These are phyloP conservation scores for Gobio gobio DNA, from an alignment of 2,113 vertebrate species.

Conservation along the genomic window DNA sequence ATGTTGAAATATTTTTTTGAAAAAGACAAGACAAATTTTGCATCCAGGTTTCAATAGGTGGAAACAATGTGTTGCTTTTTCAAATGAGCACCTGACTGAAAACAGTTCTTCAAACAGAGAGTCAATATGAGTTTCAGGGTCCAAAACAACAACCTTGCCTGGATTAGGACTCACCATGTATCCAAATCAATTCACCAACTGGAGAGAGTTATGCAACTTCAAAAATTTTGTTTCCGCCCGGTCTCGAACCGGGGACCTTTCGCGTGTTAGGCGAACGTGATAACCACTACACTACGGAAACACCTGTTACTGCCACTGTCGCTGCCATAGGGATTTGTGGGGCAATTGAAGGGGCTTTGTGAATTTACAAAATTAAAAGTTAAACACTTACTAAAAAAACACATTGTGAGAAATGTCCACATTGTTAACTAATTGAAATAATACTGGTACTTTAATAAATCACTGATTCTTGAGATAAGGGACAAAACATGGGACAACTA, in stretches of 20 bases:
- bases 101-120: too few species aligned
- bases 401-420: too few species aligned
- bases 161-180: background rate
- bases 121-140: too few species aligned
- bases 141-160: background rate
- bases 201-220: background rate
- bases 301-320: background rate
- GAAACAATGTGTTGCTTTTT: too few species aligned
- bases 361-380: too few species aligned
- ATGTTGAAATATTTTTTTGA: background rate
- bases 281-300: constrained; percentile 96
- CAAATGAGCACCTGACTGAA: too few species aligned
- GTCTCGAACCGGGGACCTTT: constrained; percentile 93
- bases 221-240: constrained; percentile 82
- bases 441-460: background rate
- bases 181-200: background rate
- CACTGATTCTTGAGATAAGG: too few species aligned
- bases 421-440: too few species aligned
- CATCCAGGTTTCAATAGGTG: too few species aligned
- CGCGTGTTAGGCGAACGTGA: constrained; percentile 92
- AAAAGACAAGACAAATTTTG: background rate
- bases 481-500: too few species aligned
- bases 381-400: too few species aligned
- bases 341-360: too few species aligned
- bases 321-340: background rate